Percentiles rank a stretch among this genome's conserved stretches.
Evolutionary conservation across 2,113 vertebrate genomes (phyloP).

Genomic region (Anser cygnoides): DNA sequence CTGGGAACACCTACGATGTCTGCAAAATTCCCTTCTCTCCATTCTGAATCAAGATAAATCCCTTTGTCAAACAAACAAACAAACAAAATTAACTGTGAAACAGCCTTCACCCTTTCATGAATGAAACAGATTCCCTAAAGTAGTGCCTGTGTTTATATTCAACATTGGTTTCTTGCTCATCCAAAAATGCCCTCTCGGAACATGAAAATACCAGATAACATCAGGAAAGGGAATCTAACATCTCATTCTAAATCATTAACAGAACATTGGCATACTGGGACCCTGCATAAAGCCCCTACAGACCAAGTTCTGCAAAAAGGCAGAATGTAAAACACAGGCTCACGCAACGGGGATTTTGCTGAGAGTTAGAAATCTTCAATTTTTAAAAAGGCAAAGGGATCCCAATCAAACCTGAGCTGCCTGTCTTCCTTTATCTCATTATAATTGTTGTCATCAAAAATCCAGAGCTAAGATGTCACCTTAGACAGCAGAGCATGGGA

Average conservation of each 20-base stretch:
- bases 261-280: neutral
- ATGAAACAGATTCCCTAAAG: neutral
- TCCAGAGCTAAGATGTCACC: neutral
- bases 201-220: neutral
- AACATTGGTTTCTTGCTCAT: neutral
- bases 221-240: neutral
- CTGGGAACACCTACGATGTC: neutral
- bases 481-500: neutral
- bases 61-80: neutral
- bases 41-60: neutral
- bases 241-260: neutral
- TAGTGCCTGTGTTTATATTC: neutral
- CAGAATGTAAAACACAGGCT: constrained; percentile 20
- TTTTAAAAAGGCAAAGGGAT: constrained; percentile 28
- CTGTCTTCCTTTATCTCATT: neutral
- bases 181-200: constrained; percentile 20
- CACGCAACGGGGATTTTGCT: neutral
- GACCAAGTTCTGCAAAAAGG: neutral
- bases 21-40: neutral
- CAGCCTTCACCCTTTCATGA: neutral
- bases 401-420: neutral
- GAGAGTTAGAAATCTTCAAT: constrained; percentile 20
- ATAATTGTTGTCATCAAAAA: neutral
- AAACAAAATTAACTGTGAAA: neutral
- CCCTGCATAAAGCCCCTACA: neutral